Evolutionary conservation across 2,888 invertebrate genomes (phyloP), one percentile per base, ranked within the genome.

Genomic region (Ormyrus labotus): DNA sequence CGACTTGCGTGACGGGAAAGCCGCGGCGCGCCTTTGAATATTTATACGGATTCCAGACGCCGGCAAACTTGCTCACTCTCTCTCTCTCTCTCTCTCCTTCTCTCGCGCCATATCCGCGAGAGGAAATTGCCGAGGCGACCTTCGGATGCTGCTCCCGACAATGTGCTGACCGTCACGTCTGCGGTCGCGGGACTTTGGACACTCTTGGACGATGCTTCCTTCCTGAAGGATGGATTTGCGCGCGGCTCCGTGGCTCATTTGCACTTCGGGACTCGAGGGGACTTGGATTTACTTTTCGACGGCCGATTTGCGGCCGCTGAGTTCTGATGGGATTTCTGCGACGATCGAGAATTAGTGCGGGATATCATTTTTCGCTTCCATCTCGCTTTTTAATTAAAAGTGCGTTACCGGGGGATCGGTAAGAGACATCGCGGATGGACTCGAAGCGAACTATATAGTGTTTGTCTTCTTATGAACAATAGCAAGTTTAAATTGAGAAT

Each of bases 401-500:
- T 34, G 34, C 4, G 34, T 4, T 34, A 34, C 34, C 34, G 34
- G 3, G 34, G 34, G 4, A 34, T 34, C 34, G 34, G 34, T 34
- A 34, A 34, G 34, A 53, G 57, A 2, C 0, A 57, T 57, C 57
- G 11, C 34, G 34, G 34, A 34, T 34, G 34, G 34, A 6, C 57
- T 19, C 47, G 50, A 53, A 51, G 11, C 45, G 53, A 71, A 53
- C 61, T 61, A 1, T 11, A 19, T 19, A 19, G 6, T 73, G 64
- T 65, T 73, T 73, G 64, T 73, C 73, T 73, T 73, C 57, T 64
- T 64, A 45, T 48, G 57, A 64, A 73, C 73, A 73, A 73, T 73
- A 64, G 73, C 47, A 73, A 65, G 73, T 73, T 73, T 73, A 73
- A 73, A 73, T 73, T 73, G 73, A 73, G 64, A 73, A 64, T 50